A percentile compares a stretch with the other conserved stretches of the same genome.
phyloP scores from a whole-genome alignment of 2,888 invertebrate species.

The Ichneumoninae sp. region DNA sequence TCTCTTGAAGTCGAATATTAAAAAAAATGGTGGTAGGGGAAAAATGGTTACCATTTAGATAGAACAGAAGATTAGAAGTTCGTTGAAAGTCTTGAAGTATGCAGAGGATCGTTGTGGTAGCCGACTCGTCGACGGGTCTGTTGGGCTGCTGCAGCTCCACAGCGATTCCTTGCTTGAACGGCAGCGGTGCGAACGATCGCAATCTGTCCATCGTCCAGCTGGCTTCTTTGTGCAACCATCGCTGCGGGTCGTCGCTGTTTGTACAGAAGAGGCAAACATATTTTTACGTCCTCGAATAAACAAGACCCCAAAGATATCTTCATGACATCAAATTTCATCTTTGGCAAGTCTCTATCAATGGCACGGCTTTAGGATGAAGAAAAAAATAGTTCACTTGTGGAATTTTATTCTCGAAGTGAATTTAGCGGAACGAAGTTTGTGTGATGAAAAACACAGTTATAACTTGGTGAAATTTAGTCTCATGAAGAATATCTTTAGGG shows the following conservation, averaged over 20 bases:
- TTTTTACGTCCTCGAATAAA: no score
- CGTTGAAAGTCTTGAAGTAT: slow-evolving; percentile 86
- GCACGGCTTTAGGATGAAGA: neutral
- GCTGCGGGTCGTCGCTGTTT: slow-evolving; percentile 85
- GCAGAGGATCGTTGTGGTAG: slow-evolving; percentile 78
- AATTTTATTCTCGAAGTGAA: no score
- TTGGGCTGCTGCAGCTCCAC: slow-evolving; percentile 84
- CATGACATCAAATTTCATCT: no score
- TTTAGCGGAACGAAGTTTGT: no score
- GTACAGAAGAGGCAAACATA: neutral
- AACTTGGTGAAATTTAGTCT: no score
- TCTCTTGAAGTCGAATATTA: neutral
- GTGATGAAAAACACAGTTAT: no score
- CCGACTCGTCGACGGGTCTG: slow-evolving; percentile 78
- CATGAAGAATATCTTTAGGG: neutral
- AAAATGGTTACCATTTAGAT: slow-evolving; percentile 83
- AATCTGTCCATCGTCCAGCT: slow-evolving; percentile 85
- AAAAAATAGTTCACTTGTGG: neutral
- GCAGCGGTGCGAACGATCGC: slow-evolving; percentile 84
- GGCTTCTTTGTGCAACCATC: slow-evolving; percentile 85
- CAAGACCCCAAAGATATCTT: no score
- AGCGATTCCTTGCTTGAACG: slow-evolving; percentile 86
- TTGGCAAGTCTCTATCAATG: no score
- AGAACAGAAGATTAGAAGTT: slow-evolving; percentile 85
- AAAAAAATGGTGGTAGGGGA: neutral